Percentiles rank a stretch among this genome's conserved stretches.
Conservation (phyloP, 2,113 vertebrate genomes). For the Myotis lucifugus region DNA sequence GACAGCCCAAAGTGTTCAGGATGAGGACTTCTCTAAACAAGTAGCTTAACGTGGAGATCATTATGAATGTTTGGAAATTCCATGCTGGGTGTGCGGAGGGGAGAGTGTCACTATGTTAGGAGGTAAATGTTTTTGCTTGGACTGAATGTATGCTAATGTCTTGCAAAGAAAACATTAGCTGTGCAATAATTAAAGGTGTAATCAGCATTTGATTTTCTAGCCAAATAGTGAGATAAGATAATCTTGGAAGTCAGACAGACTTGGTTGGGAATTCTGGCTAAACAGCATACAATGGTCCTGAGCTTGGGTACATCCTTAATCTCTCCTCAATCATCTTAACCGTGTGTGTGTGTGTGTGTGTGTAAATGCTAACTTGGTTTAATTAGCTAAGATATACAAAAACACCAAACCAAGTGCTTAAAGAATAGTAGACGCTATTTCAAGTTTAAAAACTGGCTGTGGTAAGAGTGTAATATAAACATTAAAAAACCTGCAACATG, state of each 20-base stretch:
- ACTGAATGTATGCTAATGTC: not conserved
- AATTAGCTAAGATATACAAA: constrained; percentile 5
- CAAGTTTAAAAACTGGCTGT: constrained; percentile 46
- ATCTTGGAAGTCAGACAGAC: not conserved
- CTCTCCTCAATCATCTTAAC: constrained; percentile 17
- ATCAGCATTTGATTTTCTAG: constrained; percentile 1
- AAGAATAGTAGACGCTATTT: constrained; percentile 30
- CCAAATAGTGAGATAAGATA: not conserved
- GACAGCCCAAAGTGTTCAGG: constrained; percentile 68
- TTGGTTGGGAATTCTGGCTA: not conserved
- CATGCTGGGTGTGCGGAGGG: not conserved
- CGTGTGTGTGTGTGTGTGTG: not conserved
- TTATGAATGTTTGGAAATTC: constrained; percentile 72
- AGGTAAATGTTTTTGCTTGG: constrained; percentile 23
- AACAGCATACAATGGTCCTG: not conserved
- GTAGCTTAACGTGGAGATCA: constrained; percentile 57
- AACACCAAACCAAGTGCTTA: not conserved
- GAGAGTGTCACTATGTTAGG: constrained; percentile 51
- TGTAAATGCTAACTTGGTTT: not conserved
- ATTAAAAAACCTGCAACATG: not conserved
- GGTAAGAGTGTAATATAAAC: not conserved
- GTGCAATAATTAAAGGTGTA: not conserved
- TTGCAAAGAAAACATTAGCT: constrained; percentile 33
- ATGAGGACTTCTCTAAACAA: constrained; percentile 73
- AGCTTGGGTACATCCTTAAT: not conserved